These are phyloP conservation scores for Calliopsis andreniformis DNA, from an alignment of 1,140 invertebrate genomes.

Conservation along the genomic window DNA sequence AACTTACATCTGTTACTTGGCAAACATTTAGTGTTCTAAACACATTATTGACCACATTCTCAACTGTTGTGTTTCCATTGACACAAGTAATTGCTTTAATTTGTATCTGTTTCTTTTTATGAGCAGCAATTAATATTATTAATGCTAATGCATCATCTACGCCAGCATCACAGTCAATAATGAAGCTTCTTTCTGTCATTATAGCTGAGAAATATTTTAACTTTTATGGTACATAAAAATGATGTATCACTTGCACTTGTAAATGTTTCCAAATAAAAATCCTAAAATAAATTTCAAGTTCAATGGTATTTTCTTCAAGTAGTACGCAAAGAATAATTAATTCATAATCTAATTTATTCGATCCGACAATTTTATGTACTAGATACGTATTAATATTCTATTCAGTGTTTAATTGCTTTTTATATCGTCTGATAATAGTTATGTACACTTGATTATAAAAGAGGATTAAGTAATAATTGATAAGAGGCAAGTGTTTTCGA, in stretches of 20 bases:
- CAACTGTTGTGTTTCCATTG: conserved; percentile 84
- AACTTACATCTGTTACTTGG: conserved; percentile 81
- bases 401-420: neutral
- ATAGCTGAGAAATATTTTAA: conserved; percentile 2
- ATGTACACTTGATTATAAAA: no score
- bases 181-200: conserved; percentile 47
- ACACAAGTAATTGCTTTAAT: conserved; percentile 85
- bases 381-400: no score
- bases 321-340: no score
- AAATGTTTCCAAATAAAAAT: no score
- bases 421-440: neutral
- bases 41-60: conserved; percentile 84
- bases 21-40: conserved; percentile 82
- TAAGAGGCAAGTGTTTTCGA: neutral
- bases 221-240: neutral
- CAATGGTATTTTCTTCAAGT: no score
- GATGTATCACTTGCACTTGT: neutral
- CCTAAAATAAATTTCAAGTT: no score
- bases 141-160: conserved; percentile 86
- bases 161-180: conserved; percentile 85
- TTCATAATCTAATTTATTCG: no score
- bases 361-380: no score
- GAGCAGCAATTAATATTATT: conserved; percentile 82
- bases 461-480: neutral
- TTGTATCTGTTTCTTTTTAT: conserved; percentile 78